Conservation (phyloP, 2,797 vertebrate species). For the Mormyrops boulengeri region DNA sequence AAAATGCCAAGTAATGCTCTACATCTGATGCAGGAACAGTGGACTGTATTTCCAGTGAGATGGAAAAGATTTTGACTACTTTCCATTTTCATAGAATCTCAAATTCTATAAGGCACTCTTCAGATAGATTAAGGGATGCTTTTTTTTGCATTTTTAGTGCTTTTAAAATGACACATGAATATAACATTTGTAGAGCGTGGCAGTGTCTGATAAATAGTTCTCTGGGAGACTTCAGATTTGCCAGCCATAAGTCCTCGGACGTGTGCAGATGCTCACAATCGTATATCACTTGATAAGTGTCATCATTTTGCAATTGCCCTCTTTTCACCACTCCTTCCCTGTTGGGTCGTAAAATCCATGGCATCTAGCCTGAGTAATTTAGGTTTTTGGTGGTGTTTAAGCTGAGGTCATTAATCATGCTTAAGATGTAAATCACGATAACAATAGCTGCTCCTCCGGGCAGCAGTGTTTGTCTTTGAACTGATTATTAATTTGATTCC, state of each 20-base stretch:
- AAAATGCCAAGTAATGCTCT: background rate
- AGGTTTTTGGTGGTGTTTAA: background rate
- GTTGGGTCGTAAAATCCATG: background rate
- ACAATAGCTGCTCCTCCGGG: conserved; percentile 34
- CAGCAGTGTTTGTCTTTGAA: conserved; percentile 34
- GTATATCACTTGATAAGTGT: conserved; percentile 1
- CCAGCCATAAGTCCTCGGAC: background rate
- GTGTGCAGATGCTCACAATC: background rate
- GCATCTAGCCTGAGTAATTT: background rate
- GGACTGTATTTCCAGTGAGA: background rate
- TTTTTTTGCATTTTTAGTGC: background rate
- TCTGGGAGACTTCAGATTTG: background rate
- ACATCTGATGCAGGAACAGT: background rate
- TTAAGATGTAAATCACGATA: conserved; percentile 42
- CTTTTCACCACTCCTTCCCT: background rate
- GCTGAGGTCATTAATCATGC: conserved; percentile 23
- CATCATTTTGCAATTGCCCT: background rate
- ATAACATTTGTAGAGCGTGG: background rate
- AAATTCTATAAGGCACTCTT: background rate
- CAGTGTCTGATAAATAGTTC: background rate
- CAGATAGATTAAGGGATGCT: background rate
- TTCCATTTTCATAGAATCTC: background rate
- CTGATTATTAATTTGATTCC: conserved; percentile 59
- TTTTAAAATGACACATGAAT: background rate
- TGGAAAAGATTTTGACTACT: background rate